A percentile compares a stretch with the other conserved stretches of the same genome.
Conservation (phyloP, 2,888 invertebrate genomes). For the Alcis repandata region DNA sequence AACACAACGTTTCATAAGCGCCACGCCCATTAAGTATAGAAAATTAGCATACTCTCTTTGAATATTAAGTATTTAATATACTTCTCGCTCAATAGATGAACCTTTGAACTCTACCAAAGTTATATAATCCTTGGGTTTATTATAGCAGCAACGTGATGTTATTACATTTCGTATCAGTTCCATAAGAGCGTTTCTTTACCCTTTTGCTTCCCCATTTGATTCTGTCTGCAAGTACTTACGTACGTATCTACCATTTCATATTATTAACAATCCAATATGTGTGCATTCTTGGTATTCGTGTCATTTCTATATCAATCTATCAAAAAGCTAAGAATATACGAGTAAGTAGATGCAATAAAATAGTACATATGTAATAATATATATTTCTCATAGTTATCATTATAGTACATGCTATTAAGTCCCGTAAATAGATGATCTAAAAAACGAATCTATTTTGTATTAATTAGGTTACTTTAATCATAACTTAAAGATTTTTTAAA, state of each 20-base stretch:
- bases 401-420: no score
- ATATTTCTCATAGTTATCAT: no score
- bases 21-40: neutral
- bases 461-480: no score
- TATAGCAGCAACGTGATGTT: slow-evolving; percentile 32
- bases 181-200: slow-evolving; percentile 12
- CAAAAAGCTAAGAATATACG: no score
- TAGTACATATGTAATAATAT: no score
- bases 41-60: slow-evolving; percentile 23
- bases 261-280: no score
- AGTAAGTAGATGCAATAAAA: no score
- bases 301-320: no score
- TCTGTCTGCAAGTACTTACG: neutral
- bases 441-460: no score
- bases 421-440: no score
- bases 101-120: slow-evolving; percentile 29
- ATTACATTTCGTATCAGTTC: slow-evolving; percentile 19
- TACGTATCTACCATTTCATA: neutral
- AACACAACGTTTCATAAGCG: slow-evolving; percentile 2
- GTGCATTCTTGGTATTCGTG: no score
- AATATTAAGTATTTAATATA: slow-evolving; percentile 31
- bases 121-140: slow-evolving; percentile 25
- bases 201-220: slow-evolving; percentile 18
- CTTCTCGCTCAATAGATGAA: slow-evolving; percentile 19
- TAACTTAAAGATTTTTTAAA: no score